Evolutionary conservation across 2,888 invertebrate genomes (phyloP).

Genomic region (Arge pagana): DNA sequence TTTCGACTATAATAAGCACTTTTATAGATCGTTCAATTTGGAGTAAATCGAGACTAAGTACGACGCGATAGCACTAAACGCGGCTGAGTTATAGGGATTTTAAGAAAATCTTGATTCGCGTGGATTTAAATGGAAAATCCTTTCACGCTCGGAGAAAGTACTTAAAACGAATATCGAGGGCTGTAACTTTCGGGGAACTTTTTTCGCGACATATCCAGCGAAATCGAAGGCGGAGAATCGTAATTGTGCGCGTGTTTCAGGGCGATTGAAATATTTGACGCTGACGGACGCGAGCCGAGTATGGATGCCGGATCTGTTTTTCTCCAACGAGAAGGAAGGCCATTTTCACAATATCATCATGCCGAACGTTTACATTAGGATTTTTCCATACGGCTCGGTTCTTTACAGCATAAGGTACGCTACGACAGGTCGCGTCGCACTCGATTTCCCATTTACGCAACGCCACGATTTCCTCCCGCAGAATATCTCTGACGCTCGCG

Average conservation of each 20-base stretch:
- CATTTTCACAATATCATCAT: conserved; percentile 97
- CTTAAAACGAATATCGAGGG: no score
- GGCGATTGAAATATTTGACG: conserved; percentile 87
- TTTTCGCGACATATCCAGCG: background rate
- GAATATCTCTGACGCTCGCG: conserved; percentile 92
- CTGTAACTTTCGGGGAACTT: no score
- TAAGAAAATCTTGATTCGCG: no score
- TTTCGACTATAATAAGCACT: no score
- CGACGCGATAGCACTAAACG: no score
- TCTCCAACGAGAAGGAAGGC: conserved; percentile 97
- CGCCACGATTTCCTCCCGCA: conserved; percentile 55
- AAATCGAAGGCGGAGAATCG: background rate
- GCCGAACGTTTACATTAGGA: conserved; percentile 96
- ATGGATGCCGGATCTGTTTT: conserved; percentile 99
- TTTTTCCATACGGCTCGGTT: conserved; percentile 93
- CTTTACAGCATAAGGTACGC: conserved; percentile 87
- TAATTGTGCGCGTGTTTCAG: conserved; percentile 60
- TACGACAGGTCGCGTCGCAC: background rate
- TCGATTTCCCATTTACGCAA: background rate
- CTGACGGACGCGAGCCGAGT: conserved; percentile 93
- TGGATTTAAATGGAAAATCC: no score
- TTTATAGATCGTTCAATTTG: no score
- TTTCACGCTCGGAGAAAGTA: no score
- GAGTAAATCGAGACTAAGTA: no score
- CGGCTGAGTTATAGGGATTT: no score